Percentiles rank a stretch among this genome's conserved stretches.
These are phyloP conservation scores for Calypte anna DNA, from an alignment of 2,113 vertebrate species.

Conservation along the genomic window DNA sequence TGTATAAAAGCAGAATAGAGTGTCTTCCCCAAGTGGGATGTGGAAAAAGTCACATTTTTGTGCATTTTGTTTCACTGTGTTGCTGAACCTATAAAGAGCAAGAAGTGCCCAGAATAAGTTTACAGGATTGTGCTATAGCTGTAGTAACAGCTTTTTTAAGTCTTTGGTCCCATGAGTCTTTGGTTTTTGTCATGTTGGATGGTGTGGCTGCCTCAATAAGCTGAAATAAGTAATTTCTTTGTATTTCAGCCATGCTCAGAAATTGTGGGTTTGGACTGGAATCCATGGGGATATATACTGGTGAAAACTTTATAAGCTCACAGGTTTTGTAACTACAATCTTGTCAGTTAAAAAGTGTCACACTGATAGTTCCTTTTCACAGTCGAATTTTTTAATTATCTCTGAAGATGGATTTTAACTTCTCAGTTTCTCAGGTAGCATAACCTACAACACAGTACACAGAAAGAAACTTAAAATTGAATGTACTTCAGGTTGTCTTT, in stretches of 20 bases:
- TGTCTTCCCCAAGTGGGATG: background rate
- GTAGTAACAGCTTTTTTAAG: background rate
- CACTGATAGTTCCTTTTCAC: slow-evolving; percentile 66
- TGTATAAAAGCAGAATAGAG: background rate
- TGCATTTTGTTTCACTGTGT: background rate
- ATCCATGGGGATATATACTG: background rate
- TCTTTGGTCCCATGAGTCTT: background rate
- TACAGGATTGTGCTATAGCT: background rate
- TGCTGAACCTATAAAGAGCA: background rate
- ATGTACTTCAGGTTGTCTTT: background rate
- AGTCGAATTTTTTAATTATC: slow-evolving; percentile 64
- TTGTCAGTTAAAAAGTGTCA: slow-evolving; percentile 37
- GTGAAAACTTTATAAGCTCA: background rate
- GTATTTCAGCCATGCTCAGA: background rate
- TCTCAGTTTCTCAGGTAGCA: slow-evolving; percentile 43
- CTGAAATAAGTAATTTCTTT: background rate
- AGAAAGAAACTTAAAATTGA: slow-evolving; percentile 5
- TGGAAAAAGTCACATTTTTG: background rate
- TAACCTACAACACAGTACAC: background rate
- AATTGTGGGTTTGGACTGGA: background rate
- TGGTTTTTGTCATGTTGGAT: background rate
- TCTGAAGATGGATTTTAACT: slow-evolving; percentile 46
- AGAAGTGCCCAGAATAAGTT: background rate
- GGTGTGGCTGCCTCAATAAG: background rate
- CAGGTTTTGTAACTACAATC: slow-evolving; percentile 16